These are phyloP conservation scores for Eristalis arbustorum DNA, from an alignment of 2,888 invertebrate species.

Conservation along the genomic window DNA sequence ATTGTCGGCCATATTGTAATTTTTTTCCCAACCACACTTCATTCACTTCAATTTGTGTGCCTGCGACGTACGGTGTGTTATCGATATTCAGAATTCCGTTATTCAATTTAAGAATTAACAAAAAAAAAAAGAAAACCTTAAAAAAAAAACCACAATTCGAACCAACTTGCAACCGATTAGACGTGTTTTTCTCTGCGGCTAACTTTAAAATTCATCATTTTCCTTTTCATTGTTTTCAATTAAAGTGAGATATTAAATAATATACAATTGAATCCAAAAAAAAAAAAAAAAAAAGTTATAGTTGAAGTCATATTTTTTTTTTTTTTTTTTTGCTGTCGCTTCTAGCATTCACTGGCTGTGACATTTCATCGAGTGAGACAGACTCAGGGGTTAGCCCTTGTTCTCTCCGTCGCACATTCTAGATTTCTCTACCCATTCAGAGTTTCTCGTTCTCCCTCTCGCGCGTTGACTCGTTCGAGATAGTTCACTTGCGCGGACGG, in stretches of 20 bases:
- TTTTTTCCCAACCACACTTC: conserved; percentile 15
- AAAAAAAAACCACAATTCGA: too few species aligned
- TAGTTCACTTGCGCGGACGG: neutral
- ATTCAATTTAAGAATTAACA: neutral
- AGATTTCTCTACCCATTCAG: neutral
- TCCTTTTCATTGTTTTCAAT: neutral
- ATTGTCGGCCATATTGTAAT: conserved; percentile 18
- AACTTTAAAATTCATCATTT: neutral
- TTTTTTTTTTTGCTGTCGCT: neutral
- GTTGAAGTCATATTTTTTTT: neutral
- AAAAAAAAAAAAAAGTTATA: neutral
- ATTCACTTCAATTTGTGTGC: conserved; percentile 31
- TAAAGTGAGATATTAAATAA: neutral
- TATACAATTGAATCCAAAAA: neutral
- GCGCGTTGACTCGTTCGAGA: too few species aligned
- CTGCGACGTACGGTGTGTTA: conserved; percentile 6
- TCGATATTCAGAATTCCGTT: neutral
- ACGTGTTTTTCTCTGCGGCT: neutral
- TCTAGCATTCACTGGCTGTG: conserved; percentile 1
- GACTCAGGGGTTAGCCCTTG: too few species aligned
- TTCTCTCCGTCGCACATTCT: neutral
- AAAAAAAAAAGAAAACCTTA: neutral
- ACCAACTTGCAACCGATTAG: neutral
- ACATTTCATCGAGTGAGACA: neutral
- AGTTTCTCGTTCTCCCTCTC: neutral